Evolutionary conservation across 2,797 vertebrate genomes (phyloP).

Genomic region (Centropyge bicolor): DNA sequence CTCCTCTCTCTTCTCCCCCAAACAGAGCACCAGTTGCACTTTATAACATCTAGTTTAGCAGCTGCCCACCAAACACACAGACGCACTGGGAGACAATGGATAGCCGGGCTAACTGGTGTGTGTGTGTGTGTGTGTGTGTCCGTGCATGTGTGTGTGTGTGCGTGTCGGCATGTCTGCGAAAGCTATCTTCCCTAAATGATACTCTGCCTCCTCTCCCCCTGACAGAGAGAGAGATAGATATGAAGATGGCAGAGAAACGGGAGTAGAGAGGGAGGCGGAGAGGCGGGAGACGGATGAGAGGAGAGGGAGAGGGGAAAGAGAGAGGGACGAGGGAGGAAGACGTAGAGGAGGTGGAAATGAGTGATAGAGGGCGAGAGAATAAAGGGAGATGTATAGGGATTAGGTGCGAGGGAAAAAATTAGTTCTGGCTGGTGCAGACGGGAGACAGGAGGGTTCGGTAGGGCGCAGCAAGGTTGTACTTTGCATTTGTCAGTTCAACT

Average conservation of each 20-base stretch:
- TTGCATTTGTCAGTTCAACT: slow-evolving; percentile 66
- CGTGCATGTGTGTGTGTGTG: slow-evolving; percentile 11
- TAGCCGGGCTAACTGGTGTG: slow-evolving; percentile 34
- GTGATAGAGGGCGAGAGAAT: slow-evolving; percentile 66
- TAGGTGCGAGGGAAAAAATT: slow-evolving; percentile 58
- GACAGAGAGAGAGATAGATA: slow-evolving; percentile 76
- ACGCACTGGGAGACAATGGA: slow-evolving; percentile 52
- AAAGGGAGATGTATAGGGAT: slow-evolving; percentile 73
- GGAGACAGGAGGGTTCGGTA: slow-evolving; percentile 64
- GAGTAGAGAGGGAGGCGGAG: slow-evolving; percentile 57
- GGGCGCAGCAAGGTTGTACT: slow-evolving; percentile 68
- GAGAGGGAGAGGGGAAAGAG: slow-evolving; percentile 3
- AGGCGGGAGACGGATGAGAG: slow-evolving; percentile 60
- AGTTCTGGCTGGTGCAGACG: slow-evolving; percentile 58
- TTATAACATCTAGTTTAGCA: slow-evolving; percentile 75
- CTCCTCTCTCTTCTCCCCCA: slow-evolving; percentile 42
- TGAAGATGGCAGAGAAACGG: slow-evolving; percentile 66
- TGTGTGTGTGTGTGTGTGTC: slow-evolving; percentile 29
- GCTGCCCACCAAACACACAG: slow-evolving; percentile 52
- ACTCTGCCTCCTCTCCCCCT: slow-evolving; percentile 70
- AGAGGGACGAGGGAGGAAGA: slow-evolving; percentile 26
- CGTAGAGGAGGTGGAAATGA: slow-evolving; percentile 44
- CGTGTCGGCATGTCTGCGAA: slow-evolving; percentile 54
- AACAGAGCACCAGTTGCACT: slow-evolving; percentile 76
- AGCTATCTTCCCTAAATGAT: slow-evolving; percentile 77